Conservation (phyloP, 1,140 invertebrate genomes). For the Procambarus clarkii region DNA sequence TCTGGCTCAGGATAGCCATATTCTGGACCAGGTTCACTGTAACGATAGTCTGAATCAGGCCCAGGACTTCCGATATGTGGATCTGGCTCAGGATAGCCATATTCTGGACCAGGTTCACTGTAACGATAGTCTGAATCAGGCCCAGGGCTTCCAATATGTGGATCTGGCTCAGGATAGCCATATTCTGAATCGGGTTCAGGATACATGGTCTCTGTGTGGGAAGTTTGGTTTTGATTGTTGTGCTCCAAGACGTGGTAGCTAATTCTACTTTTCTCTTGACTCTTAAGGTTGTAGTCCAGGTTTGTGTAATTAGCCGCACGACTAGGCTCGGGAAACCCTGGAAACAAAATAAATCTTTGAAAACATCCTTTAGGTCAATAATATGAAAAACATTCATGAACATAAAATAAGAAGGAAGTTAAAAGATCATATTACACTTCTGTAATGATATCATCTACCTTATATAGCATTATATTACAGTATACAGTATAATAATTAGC, state of each 20-base stretch:
- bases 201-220: neutral
- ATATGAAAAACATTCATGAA: neutral
- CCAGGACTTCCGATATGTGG: neutral
- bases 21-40: neutral
- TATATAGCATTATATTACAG: no score
- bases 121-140: neutral
- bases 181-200: neutral
- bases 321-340: neutral
- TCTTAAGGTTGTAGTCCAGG: neutral
- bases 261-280: neutral
- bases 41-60: neutral
- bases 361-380: neutral
- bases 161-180: neutral
- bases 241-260: neutral
- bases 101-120: neutral
- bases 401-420: neutral
- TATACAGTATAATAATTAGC: no score
- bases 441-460: no score
- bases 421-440: no score
- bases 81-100: neutral
- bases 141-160: no score
- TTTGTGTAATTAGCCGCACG: neutral
- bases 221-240: neutral
- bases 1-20: conserved; percentile 19
- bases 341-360: neutral